Percentiles rank a stretch among this genome's conserved stretches.
These are phyloP conservation scores for Mechanitis messenoides DNA, from an alignment of 2,888 invertebrate species.

Conservation along the genomic window DNA sequence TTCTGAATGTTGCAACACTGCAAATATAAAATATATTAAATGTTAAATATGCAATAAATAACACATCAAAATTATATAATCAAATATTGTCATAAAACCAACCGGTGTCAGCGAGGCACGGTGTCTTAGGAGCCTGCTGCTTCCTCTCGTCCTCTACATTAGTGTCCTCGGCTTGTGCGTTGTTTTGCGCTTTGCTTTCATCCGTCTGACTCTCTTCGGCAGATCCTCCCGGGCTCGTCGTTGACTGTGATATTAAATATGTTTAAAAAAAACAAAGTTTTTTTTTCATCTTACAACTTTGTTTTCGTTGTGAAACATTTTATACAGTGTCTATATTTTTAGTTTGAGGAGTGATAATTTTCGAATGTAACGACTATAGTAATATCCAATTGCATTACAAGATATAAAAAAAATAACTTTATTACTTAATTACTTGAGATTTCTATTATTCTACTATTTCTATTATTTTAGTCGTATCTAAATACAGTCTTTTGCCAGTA, in stretches of 20 bases:
- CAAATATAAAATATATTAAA: slow-evolving; percentile 23
- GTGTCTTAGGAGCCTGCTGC: slow-evolving; percentile 71
- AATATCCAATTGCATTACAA: too few relatives aligned
- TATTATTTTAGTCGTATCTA: too few relatives aligned
- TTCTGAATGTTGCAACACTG: slow-evolving; percentile 84
- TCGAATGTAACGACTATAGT: too few relatives aligned
- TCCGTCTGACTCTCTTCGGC: slow-evolving; percentile 78
- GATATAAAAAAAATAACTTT: too few relatives aligned
- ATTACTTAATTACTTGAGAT: too few relatives aligned
- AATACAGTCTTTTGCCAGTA: too few relatives aligned
- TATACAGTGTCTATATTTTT: too few relatives aligned
- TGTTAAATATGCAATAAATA: neutral
- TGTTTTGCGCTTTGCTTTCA: slow-evolving; percentile 84
- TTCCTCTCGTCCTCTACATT: slow-evolving; percentile 68
- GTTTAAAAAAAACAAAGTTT: too few relatives aligned
- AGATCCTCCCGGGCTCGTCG: slow-evolving; percentile 23
- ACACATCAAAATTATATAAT: neutral
- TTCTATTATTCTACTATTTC: too few relatives aligned
- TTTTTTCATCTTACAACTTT: too few relatives aligned
- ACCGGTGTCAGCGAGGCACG: slow-evolving; percentile 86
- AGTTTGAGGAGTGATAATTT: too few relatives aligned
- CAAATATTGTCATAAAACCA: slow-evolving; percentile 17
- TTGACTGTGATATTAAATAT: slow-evolving; percentile 11
- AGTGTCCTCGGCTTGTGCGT: slow-evolving; percentile 43
- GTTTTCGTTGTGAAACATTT: too few relatives aligned